A percentile compares a stretch with the other conserved stretches of the same genome.
Conservation (phyloP, 2,113 vertebrate species). For the Sterrhoptilus dennistouni region DNA sequence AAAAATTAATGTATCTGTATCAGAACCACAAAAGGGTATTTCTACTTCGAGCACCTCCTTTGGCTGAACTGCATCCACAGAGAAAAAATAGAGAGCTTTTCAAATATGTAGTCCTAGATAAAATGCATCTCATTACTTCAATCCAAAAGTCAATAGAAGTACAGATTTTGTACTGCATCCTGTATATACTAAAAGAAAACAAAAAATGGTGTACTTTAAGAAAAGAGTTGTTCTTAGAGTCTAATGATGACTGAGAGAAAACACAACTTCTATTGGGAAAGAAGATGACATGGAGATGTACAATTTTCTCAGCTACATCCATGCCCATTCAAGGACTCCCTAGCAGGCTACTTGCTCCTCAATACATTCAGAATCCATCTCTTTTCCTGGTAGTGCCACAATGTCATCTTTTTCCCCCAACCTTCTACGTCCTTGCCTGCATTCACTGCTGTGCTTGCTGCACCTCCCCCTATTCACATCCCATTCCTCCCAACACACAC, state of each 20-base stretch:
- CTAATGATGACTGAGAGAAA: neutral
- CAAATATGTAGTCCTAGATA: neutral
- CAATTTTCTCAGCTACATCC: neutral
- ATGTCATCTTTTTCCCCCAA: neutral
- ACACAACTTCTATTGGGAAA: neutral
- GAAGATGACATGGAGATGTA: neutral
- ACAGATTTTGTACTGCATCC: neutral
- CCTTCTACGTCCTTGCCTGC: neutral
- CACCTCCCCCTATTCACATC: neutral
- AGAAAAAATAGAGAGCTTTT: neutral
- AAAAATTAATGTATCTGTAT: neutral
- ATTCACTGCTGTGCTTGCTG: neutral
- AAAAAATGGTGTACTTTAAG: neutral
- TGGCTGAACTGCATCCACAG: neutral
- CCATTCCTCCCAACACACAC: neutral
- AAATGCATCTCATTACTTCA: neutral
- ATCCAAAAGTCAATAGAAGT: neutral
- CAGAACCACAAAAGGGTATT: neutral
- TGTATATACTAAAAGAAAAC: neutral
- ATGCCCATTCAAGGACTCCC: neutral
- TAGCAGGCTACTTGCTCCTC: neutral
- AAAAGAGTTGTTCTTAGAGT: neutral
- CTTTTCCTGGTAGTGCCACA: neutral
- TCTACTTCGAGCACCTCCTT: neutral
- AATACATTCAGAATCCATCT: accelerated